Percentiles rank a stretch among this genome's conserved stretches.
phyloP scores from a whole-genome alignment of 2,113 vertebrate species.

The Melanerpes aurifrons region DNA sequence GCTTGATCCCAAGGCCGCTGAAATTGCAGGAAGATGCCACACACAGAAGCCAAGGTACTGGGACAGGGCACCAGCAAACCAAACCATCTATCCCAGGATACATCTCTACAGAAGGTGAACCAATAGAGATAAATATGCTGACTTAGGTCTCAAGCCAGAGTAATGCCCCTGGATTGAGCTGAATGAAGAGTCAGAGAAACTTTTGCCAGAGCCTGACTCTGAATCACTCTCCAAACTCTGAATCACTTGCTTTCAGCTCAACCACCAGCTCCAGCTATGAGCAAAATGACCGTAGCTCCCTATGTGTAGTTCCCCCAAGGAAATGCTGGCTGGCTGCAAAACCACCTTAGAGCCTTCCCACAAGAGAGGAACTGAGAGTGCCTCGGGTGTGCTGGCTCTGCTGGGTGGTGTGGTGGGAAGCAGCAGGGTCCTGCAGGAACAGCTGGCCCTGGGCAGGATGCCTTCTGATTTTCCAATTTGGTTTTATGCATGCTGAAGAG shows the following conservation, averaged over 20 bases:
- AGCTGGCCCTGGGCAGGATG: background rate
- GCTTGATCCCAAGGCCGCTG: background rate
- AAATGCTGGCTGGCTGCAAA: background rate
- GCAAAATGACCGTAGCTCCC: background rate
- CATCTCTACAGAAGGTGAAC: background rate
- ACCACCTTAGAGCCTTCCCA: background rate
- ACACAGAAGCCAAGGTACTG: background rate
- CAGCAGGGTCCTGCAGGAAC: background rate
- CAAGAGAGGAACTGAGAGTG: background rate
- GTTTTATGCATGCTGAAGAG: background rate
- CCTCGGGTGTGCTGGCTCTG: accelerated
- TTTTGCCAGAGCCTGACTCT: background rate
- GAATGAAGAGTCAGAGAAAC: background rate
- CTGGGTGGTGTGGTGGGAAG: background rate
- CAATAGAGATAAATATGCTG: background rate
- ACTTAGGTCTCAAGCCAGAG: background rate
- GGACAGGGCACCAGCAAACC: background rate
- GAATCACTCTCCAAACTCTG: slow-evolving; percentile 16
- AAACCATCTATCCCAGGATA: background rate
- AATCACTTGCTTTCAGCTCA: slow-evolving; percentile 10
- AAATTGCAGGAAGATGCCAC: background rate
- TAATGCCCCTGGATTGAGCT: background rate
- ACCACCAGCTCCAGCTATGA: background rate
- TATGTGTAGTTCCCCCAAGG: background rate
- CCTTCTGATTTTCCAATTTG: background rate